A percentile compares a stretch with the other conserved stretches of the same genome.
Evolutionary conservation across 64 coral and sea anemone genomes (phyloP).

Genomic region (Orbicella faveolata): DNA sequence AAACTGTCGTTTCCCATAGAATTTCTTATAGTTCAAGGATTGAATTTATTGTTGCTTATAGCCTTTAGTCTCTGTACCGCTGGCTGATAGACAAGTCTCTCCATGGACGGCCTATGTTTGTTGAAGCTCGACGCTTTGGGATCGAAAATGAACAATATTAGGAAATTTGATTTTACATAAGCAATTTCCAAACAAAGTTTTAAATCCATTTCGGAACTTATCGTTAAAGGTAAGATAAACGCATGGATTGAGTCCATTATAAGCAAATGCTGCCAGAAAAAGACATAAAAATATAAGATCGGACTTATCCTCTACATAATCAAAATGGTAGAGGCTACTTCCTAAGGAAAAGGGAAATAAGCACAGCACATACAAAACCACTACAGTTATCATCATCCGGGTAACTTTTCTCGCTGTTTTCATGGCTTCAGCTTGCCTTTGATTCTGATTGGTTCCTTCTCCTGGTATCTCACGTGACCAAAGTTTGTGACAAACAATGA

Average conservation of each 20-base stretch:
- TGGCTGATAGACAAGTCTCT: no score
- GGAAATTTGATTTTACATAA: background rate
- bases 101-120: background rate
- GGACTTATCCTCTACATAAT: background rate
- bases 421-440: background rate
- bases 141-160: background rate
- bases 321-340: background rate
- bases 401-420: conserved; percentile 13
- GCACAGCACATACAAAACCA: background rate
- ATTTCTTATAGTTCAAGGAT: no score
- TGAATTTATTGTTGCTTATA: no score
- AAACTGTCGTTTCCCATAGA: no score
- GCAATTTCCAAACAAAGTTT: background rate
- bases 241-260: background rate
- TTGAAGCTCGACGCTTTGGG: background rate
- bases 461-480: background rate
- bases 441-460: conserved; percentile 9
- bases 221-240: background rate
- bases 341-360: background rate
- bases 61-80: no score
- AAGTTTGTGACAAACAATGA: background rate
- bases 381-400: conserved; percentile 6
- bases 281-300: background rate
- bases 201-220: background rate
- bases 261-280: background rate